These are phyloP conservation scores for Callospermophilus lateralis DNA, from an alignment of 2,113 vertebrate genomes.

Conservation along the genomic window DNA sequence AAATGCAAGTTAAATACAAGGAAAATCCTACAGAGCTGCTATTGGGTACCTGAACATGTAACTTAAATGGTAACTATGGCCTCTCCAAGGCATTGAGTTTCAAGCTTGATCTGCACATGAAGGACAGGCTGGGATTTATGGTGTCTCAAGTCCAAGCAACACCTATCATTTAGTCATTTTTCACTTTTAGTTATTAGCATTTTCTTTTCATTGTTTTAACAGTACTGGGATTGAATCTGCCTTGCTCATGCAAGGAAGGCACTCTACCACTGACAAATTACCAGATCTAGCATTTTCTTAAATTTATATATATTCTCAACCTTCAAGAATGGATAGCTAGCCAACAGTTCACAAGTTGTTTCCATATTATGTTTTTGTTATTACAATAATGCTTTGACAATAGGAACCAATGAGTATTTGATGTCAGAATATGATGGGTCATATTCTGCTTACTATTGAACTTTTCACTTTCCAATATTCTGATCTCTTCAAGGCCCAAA, in stretches of 20 bases:
- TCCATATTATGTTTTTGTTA: neutral
- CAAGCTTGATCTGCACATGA: neutral
- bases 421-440: neutral
- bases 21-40: neutral
- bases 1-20: neutral
- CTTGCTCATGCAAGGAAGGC: no score
- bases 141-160: neutral
- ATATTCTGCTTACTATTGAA: neutral
- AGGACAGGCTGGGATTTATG: no score
- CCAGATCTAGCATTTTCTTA: neutral
- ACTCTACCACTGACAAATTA: neutral
- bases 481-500: slow-evolving; percentile 2
- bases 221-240: no score
- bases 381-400: neutral
- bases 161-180: neutral
- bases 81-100: neutral
- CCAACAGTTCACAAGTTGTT: neutral
- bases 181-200: neutral
- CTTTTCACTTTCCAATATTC: neutral
- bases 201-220: neutral
- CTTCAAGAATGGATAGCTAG: neutral
- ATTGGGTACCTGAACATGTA: neutral
- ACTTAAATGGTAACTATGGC: neutral
- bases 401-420: neutral
- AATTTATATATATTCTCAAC: neutral